phyloP scores from a whole-genome alignment of 2,888 invertebrate species.

The Isotomurus palustris region DNA sequence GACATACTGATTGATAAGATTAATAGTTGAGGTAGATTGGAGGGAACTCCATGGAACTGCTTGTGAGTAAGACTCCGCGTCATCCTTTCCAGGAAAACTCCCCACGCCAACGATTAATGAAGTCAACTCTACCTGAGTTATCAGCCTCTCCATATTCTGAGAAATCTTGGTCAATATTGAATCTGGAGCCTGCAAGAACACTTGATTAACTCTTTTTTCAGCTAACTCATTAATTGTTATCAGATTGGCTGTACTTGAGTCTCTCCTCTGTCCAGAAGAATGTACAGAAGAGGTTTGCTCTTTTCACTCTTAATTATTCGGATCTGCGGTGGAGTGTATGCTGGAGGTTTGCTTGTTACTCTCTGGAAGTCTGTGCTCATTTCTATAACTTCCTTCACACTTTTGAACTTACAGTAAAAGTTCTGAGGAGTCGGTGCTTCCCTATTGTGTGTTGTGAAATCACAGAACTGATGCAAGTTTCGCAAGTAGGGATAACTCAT shows the following conservation, averaged over 20 bases:
- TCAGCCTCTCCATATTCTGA: not conserved
- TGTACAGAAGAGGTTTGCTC: conserved; percentile 21
- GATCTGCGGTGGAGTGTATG: conserved; percentile 1
- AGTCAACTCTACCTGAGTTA: not conserved
- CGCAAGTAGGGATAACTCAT: conserved; percentile 30
- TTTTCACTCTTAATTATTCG: conserved; percentile 15
- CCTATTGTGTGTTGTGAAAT: conserved; percentile 23
- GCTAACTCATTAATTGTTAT: not conserved
- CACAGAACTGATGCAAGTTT: conserved; percentile 27
- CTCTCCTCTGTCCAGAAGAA: conserved; percentile 27
- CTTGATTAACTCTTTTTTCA: not conserved
- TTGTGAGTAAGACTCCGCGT: not conserved
- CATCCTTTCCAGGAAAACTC: not conserved
- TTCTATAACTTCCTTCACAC: conserved; percentile 33
- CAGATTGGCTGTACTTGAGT: conserved; percentile 23
- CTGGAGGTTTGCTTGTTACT: not conserved
- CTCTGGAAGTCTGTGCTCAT: conserved; percentile 21
- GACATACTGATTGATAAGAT: too few species aligned
- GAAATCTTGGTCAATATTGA: conserved; percentile 2
- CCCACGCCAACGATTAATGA: conserved; percentile 2
- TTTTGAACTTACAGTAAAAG: conserved; percentile 29
- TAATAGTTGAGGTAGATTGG: too few species aligned
- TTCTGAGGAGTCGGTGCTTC: conserved; percentile 34
- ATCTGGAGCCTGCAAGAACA: conserved; percentile 7
- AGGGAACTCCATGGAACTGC: too few species aligned